Conservation (phyloP, 2,113 vertebrate genomes). For the Solea solea region DNA sequence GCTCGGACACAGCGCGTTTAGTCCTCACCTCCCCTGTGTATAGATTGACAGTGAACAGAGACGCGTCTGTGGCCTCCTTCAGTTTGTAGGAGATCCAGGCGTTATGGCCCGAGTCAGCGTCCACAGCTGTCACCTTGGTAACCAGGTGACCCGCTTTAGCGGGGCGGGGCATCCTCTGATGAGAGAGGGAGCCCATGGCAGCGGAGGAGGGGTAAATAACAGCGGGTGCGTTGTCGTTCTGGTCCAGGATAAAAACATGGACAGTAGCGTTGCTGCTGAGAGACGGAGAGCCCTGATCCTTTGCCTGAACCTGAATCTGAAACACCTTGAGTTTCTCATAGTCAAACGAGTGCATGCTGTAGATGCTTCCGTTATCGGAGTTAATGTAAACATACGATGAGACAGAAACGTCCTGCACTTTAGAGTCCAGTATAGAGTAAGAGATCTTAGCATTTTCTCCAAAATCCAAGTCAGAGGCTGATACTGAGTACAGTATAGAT, state of each 20-base stretch:
- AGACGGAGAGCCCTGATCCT: constrained; percentile 78
- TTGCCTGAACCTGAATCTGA: constrained; percentile 82
- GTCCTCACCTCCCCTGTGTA: constrained; percentile 82
- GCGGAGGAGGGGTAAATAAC: constrained; percentile 64
- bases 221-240: constrained; percentile 81
- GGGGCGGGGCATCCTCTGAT: background rate
- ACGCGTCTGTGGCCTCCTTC: constrained; percentile 19
- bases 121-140: background rate
- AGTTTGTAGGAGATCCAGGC: background rate
- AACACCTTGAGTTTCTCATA: constrained; percentile 84
- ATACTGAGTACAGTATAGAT: constrained; percentile 80
- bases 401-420: constrained; percentile 75
- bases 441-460: constrained; percentile 78
- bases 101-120: background rate
- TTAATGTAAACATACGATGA: constrained; percentile 83
- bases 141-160: background rate
- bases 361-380: constrained; percentile 81
- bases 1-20: constrained; percentile 69
- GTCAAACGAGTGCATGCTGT: constrained; percentile 79
- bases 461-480: constrained; percentile 82
- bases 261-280: constrained; percentile 79
- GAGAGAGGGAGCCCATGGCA: background rate
- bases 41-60: constrained; percentile 75
- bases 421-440: constrained; percentile 79
- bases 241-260: constrained; percentile 78